Percentiles rank a stretch among this genome's conserved stretches.
Evolutionary conservation across 2,888 invertebrate species (phyloP).

Genomic region (Sthenelais limicola): DNA sequence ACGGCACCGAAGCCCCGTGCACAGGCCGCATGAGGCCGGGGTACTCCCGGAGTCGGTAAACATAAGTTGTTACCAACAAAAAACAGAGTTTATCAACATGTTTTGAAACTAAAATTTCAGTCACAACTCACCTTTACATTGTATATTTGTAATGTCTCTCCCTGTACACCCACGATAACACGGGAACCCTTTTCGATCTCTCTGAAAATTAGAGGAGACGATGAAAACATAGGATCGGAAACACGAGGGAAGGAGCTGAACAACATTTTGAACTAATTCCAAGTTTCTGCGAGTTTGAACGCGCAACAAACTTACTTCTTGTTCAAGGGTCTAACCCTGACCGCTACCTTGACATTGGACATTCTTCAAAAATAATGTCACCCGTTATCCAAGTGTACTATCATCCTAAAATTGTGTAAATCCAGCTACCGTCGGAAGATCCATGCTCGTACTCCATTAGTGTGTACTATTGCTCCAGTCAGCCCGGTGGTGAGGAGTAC

Average conservation of each 20-base stretch:
- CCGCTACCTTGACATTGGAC: conserved; percentile 41
- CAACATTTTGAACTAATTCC: background rate
- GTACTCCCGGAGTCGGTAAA: background rate
- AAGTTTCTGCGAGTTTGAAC: background rate
- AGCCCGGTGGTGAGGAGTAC: no score
- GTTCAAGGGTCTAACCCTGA: conserved; percentile 40
- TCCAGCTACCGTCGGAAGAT: background rate
- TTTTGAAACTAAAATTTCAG: background rate
- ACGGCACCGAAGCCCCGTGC: background rate
- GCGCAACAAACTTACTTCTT: conserved; percentile 20
- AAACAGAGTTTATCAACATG: background rate
- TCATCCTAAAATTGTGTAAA: background rate
- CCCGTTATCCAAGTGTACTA: conserved; percentile 12
- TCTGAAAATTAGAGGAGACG: conserved; percentile 6
- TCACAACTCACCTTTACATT: conserved; percentile 29
- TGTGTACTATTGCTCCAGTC: no score
- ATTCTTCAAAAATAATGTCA: conserved; percentile 11
- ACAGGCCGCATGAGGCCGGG: background rate
- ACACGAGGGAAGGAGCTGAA: no score
- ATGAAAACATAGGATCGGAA: background rate
- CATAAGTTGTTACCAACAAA: background rate
- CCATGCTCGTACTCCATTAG: background rate
- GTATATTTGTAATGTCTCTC: conserved; percentile 11
- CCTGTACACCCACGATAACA: conserved; percentile 23
- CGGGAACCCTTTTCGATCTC: conserved; percentile 12